Base-by-base conservation (phyloP, 2,113 vertebrate genomes). In the Pituophis catenifer region DNA sequence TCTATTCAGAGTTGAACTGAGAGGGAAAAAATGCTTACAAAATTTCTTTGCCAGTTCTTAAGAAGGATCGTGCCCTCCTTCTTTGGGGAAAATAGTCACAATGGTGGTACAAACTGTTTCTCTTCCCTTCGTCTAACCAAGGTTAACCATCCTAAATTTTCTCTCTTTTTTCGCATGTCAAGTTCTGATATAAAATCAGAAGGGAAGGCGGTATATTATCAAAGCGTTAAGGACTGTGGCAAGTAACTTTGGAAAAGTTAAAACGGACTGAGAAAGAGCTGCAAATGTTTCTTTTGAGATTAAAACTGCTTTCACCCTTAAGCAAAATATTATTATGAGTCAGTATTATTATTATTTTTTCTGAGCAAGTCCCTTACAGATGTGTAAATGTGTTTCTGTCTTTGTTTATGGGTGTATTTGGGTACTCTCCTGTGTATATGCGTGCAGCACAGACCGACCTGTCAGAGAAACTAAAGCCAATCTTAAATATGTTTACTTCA, bases 1-100 rank as follows among this genome's bases (percentile, higher is more conserved):
- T 93, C 23, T 92, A 48, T 91, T 94, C 90, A 94, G 92, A 23
- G 93, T 90, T 95, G 92, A 92, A 92, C 94, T 53, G 92, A 94
- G 93, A 54, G n/a, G 48, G 6, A 50, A 12, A 92, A 44, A 95
- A 91, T 95, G 70, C 94, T 96, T 85, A 93, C 91, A 91, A 89
- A 90, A 94, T 94, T 92, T 91, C 87, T 95, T 95, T 58, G 89
- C 93, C 92, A 88, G 50, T 0, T 1, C 94, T 94, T 23, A 62
- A 33, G 53, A 90, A 90, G 93, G 0, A 26, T 91, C 94, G 94
- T 94, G 89, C 92, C 7, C 1, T 95, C 93, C 92, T 95, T 92
- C 93, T 81, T 95, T 85, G 94, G 94, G 53, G 17, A 15, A 70
- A 70, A 70, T 70, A 33, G 65, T 1, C 1, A 65, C 75, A 15